A percentile compares a stretch with the other conserved stretches of the same genome.
phyloP scores from a whole-genome alignment of 2,113 vertebrate genomes.

The Gobiocypris rarus region DNA sequence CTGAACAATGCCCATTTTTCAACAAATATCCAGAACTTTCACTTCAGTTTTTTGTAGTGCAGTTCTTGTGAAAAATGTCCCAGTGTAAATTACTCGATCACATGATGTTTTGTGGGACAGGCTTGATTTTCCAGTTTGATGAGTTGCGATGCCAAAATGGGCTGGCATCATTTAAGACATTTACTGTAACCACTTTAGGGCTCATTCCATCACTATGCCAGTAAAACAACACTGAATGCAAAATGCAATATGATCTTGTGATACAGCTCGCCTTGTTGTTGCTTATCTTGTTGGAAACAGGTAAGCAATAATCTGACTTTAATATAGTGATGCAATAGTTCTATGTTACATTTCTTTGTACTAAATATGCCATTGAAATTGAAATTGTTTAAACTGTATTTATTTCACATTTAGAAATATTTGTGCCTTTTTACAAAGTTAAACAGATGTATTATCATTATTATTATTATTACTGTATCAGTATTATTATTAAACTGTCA shows the following conservation, averaged over 20 bases:
- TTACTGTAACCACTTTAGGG: neutral
- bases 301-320: neutral
- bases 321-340: neutral
- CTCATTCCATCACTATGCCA: neutral
- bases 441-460: too few relatives aligned
- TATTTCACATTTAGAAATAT: too few relatives aligned
- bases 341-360: neutral
- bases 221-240: neutral
- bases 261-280: neutral
- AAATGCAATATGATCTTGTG: neutral
- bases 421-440: too few relatives aligned
- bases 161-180: neutral
- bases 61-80: neutral
- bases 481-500: neutral
- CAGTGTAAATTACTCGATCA: neutral
- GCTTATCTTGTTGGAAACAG: neutral
- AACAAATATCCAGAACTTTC: neutral
- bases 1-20: too few relatives aligned
- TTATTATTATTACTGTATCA: too few relatives aligned
- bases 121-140: conserved; percentile 1
- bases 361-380: neutral
- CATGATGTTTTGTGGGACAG: neutral
- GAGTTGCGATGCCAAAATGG: neutral
- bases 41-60: neutral
- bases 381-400: too few relatives aligned